These are phyloP conservation scores for Cotesia typhae DNA, from an alignment of 1,140 invertebrate species.

Conservation along the genomic window DNA sequence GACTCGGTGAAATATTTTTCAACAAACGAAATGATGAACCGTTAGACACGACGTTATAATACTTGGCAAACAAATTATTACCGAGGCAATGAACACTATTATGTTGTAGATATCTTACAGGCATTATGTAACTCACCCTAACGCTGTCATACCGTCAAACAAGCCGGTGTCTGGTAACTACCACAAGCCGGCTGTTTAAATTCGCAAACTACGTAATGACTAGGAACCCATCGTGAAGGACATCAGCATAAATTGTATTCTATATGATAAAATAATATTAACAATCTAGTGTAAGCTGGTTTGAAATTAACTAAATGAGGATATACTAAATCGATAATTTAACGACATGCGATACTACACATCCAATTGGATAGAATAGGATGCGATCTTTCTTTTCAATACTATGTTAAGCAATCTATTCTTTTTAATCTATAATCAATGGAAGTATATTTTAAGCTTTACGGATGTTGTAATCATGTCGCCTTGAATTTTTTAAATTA, in stretches of 20 bases:
- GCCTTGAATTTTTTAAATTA: slow-evolving; percentile 21
- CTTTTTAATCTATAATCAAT: too few relatives aligned
- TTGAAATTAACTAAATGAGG: slow-evolving; percentile 4
- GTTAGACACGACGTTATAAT: too few relatives aligned
- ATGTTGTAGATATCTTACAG: not conserved
- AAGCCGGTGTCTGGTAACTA: slow-evolving; percentile 40
- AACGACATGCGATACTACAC: slow-evolving; percentile 1
- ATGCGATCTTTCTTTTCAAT: too few relatives aligned
- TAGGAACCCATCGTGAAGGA: slow-evolving; percentile 40
- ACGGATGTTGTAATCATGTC: not conserved
- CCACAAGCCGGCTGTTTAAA: slow-evolving; percentile 60
- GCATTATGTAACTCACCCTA: slow-evolving; percentile 25
- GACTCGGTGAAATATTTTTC: too few relatives aligned
- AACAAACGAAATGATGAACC: too few relatives aligned
- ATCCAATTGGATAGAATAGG: not conserved
- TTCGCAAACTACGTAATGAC: slow-evolving; percentile 63
- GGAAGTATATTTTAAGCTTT: too few relatives aligned
- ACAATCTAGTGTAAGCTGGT: too few relatives aligned
- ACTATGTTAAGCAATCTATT: too few relatives aligned
- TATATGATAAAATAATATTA: slow-evolving; percentile 13
- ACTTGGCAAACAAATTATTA: not conserved
- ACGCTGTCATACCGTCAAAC: not conserved
- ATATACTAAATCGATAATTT: too few relatives aligned
- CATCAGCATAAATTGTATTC: not conserved
- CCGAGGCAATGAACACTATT: not conserved